Conservation (phyloP, 2,888 invertebrate genomes). For the Rhingia campestris region DNA sequence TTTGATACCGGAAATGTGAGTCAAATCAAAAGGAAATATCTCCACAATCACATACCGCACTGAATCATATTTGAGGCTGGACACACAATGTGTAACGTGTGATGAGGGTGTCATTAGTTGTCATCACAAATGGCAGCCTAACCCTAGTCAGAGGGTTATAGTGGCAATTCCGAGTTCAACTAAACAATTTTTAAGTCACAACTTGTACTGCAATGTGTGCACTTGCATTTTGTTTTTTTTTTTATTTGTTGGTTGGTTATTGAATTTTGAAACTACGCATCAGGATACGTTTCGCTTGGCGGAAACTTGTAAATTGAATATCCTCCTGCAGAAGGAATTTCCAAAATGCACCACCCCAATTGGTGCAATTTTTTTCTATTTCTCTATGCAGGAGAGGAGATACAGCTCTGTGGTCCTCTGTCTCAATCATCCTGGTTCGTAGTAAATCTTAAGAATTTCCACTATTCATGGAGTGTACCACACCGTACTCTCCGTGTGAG, state of each 20-base stretch:
- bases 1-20: conserved; percentile 51
- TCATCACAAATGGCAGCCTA: conserved; percentile 2
- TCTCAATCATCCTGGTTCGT: conserved; percentile 66
- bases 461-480: conserved; percentile 9
- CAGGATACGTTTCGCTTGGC: background rate
- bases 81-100: background rate
- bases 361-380: conserved; percentile 51
- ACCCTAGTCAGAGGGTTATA: too few relatives aligned
- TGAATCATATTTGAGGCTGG: conserved; percentile 28
- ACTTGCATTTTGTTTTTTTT: background rate
- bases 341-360: conserved; percentile 43
- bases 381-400: conserved; percentile 19
- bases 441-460: conserved; percentile 70
- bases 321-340: conserved; percentile 24
- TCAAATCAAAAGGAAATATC: conserved; percentile 49
- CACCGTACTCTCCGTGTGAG: too few relatives aligned
- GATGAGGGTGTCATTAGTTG: background rate
- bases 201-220: conserved; percentile 45
- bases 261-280: conserved; percentile 24
- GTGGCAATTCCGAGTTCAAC: background rate
- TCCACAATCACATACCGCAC: conserved; percentile 35
- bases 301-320: conserved; percentile 46
- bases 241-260: conserved; percentile 24
- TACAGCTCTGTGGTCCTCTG: conserved; percentile 34
- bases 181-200: conserved; percentile 5